Percentiles rank a stretch among this genome's conserved stretches.
phyloP scores from a whole-genome alignment of 2,888 invertebrate genomes.

The Eupithecia exiguata region DNA sequence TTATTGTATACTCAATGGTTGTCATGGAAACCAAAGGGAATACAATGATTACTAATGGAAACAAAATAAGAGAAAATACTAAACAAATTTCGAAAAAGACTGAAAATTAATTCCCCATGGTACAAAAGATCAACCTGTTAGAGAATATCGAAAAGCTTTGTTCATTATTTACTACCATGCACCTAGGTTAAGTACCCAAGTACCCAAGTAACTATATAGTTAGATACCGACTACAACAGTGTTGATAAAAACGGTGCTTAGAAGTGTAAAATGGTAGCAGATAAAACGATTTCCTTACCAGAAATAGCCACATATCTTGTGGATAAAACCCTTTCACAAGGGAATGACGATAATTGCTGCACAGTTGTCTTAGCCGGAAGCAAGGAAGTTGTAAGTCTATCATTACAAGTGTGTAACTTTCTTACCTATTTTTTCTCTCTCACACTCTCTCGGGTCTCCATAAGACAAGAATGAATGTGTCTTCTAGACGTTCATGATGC shows the following conservation, averaged over 20 bases:
- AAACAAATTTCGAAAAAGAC: neutral
- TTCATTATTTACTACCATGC: neutral
- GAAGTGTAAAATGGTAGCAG: neutral
- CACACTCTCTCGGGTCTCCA: too few species aligned
- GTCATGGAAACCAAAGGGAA: neutral
- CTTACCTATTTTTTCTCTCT: neutral
- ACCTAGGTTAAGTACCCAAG: neutral
- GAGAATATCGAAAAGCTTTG: neutral
- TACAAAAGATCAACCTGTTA: neutral
- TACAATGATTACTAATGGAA: too few species aligned
- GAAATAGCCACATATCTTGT: constrained; percentile 82
- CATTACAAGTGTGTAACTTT: neutral
- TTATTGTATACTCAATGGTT: neutral
- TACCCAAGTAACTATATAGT: too few species aligned
- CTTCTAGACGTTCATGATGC: neutral
- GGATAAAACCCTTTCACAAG: constrained; percentile 65
- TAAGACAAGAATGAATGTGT: too few species aligned
- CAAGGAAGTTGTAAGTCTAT: constrained; percentile 84
- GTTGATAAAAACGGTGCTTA: neutral
- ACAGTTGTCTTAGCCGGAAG: constrained; percentile 87
- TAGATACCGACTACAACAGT: neutral
- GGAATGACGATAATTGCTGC: constrained; percentile 68
- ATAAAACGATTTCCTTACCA: constrained; percentile 66
- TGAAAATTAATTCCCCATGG: neutral
- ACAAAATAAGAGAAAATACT: neutral